phyloP scores from a whole-genome alignment of 2,797 vertebrate genomes.

The Eleutherodactylus coqui region DNA sequence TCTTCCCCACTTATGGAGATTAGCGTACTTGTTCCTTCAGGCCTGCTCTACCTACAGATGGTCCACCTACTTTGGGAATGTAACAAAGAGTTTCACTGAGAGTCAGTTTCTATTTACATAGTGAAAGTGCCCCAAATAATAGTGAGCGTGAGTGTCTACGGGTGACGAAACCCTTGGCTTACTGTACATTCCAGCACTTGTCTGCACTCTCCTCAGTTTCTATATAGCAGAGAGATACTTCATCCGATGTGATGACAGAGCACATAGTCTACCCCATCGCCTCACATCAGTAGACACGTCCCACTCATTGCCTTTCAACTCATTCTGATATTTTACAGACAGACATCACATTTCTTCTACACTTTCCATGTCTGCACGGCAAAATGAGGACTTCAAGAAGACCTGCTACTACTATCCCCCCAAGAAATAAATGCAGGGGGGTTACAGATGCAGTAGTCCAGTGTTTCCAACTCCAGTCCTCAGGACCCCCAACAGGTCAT shows the following conservation, averaged over 20 bases:
- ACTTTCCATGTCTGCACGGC: not conserved
- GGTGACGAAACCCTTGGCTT: not conserved
- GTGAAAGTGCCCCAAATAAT: not conserved
- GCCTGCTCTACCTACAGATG: not conserved
- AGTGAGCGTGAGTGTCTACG: not conserved
- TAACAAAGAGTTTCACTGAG: not conserved
- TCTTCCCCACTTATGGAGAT: too few species aligned
- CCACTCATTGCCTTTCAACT: not conserved
- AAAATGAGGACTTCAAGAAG: not conserved
- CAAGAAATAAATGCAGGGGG: not conserved
- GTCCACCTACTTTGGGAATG: constrained; percentile 18
- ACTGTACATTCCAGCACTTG: not conserved
- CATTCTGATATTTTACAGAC: not conserved
- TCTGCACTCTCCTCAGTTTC: not conserved
- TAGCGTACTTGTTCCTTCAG: too few species aligned
- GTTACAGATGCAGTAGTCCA: not conserved
- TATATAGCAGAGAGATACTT: not conserved
- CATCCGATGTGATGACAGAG: not conserved
- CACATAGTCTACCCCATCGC: not conserved
- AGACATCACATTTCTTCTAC: not conserved
- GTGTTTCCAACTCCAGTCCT: too few species aligned
- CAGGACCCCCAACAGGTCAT: too few species aligned
- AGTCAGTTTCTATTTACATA: constrained; percentile 6
- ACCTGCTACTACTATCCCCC: not conserved
- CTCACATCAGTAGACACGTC: not conserved